Evolutionary conservation across 2,113 vertebrate genomes (phyloP).

Genomic region (Chionomys nivalis): DNA sequence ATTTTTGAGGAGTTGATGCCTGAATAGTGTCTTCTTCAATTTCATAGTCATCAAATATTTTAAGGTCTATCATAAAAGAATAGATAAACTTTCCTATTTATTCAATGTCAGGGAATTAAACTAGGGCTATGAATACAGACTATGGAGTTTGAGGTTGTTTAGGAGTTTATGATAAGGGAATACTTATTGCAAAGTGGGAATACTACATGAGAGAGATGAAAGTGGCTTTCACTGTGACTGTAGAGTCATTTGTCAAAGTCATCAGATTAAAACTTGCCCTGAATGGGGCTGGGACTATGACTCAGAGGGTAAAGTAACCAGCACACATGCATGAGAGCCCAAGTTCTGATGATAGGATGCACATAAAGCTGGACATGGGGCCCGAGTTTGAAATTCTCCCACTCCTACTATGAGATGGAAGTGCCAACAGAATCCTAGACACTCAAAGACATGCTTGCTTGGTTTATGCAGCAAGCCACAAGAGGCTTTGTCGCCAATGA

Average conservation of each 20-base stretch:
- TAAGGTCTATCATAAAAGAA: neutral
- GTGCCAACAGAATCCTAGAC: neutral
- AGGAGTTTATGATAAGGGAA: neutral
- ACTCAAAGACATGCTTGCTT: neutral
- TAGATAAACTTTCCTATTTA: neutral
- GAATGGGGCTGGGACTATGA: neutral
- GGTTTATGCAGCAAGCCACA: no score
- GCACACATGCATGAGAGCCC: no score
- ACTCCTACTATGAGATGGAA: neutral
- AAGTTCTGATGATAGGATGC: no score
- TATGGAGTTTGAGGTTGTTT: neutral
- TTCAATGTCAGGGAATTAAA: slow-evolving; percentile 23
- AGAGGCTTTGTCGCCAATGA: neutral
- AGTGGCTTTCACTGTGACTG: neutral
- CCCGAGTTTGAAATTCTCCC: neutral
- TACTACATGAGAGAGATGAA: neutral
- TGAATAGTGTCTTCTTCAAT: neutral
- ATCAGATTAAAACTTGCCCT: neutral
- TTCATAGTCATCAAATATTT: slow-evolving; percentile 23
- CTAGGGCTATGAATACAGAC: neutral
- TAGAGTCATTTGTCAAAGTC: neutral
- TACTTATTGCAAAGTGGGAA: neutral
- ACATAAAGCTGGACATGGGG: neutral
- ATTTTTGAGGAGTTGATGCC: neutral
- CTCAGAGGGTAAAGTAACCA: neutral